phyloP scores from a whole-genome alignment of 2,888 invertebrate genomes.

The Archips crataeganus region DNA sequence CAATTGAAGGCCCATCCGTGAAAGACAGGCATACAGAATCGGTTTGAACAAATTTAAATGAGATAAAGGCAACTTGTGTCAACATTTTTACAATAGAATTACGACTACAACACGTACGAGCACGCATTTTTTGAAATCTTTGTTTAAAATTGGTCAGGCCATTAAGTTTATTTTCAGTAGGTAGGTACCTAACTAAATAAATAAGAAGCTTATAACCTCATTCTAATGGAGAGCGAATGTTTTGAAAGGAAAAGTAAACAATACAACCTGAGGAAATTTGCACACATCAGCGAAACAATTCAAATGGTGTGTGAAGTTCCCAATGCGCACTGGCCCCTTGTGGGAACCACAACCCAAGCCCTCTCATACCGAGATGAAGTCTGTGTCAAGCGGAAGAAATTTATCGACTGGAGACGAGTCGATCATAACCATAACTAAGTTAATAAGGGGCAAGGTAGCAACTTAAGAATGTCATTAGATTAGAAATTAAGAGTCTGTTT shows the following conservation, averaged over 20 bases:
- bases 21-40: conserved; percentile 68
- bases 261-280: too few relatives aligned
- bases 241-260: too few relatives aligned
- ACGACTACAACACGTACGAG: neutral
- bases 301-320: neutral
- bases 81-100: conserved; percentile 17
- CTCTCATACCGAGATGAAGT: too few relatives aligned
- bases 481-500: conserved; percentile 31
- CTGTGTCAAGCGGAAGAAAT: too few relatives aligned
- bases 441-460: neutral
- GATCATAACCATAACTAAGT: neutral
- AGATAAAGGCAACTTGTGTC: conserved; percentile 20
- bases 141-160: neutral
- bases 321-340: too few relatives aligned
- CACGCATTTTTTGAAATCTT: neutral
- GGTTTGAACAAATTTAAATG: conserved; percentile 53
- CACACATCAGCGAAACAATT: neutral
- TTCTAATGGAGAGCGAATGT: neutral
- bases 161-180: neutral
- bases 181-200: neutral
- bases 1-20: conserved; percentile 63
- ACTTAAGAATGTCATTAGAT: conserved; percentile 1
- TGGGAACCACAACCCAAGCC: too few relatives aligned
- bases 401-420: neutral
- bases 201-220: neutral